phyloP scores from a whole-genome alignment of 2,888 invertebrate species.

The Phengaris arion region DNA sequence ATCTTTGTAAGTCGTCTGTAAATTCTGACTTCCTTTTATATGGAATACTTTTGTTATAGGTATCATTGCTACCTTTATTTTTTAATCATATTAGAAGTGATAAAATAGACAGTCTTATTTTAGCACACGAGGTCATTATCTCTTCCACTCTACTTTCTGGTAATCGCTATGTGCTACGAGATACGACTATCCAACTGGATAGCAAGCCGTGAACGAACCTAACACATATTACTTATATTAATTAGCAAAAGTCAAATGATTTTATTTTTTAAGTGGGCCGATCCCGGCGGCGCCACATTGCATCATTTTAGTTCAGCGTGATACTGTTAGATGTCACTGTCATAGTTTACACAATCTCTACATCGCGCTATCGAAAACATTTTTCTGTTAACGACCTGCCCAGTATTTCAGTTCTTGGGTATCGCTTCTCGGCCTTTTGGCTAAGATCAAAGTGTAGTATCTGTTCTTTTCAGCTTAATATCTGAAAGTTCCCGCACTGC shows the following conservation, averaged over 20 bases:
- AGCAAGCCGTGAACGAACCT: no score
- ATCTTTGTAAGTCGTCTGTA: no score
- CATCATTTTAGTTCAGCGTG: not conserved
- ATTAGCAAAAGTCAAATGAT: no score
- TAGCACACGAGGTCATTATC: no score
- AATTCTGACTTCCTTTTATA: no score
- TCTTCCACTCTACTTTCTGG: no score
- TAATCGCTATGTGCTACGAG: no score
- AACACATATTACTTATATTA: no score
- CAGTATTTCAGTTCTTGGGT: accelerated
- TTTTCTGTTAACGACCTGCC: slow-evolving; percentile 18
- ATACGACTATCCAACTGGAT: no score
- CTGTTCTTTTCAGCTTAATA: slow-evolving; percentile 43
- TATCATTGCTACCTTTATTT: not conserved
- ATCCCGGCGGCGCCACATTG: not conserved
- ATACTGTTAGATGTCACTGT: not conserved
- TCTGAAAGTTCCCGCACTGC: slow-evolving; percentile 44
- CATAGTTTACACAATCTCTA: not conserved
- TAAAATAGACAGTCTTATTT: no score
- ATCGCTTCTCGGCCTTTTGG: slow-evolving; percentile 41
- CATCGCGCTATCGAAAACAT: slow-evolving; percentile 32
- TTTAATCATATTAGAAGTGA: no score
- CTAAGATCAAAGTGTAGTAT: slow-evolving; percentile 41
- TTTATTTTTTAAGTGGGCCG: slow-evolving; percentile 29
- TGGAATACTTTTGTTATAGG: no score